Evolutionary conservation across 1,140 invertebrate genomes (phyloP).

Genomic region (Kradibia gibbosae): DNA sequence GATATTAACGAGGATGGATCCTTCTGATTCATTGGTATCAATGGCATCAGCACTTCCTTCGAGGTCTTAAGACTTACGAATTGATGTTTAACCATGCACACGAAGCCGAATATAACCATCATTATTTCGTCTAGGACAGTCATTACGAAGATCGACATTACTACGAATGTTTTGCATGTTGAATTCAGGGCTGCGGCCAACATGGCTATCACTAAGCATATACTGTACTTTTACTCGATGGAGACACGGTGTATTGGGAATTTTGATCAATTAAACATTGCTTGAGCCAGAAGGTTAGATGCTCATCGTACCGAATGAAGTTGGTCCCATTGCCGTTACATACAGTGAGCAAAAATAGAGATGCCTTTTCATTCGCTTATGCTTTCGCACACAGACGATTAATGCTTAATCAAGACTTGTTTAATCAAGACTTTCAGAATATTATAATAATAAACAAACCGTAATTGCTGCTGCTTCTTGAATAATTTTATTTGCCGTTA

Average conservation of each 20-base stretch:
- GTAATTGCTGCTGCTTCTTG: no score
- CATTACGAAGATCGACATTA: constrained; percentile 58
- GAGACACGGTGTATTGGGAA: background rate
- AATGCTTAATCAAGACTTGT: no score
- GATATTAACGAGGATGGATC: no score
- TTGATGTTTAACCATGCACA: constrained; percentile 54
- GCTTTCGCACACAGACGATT: no score
- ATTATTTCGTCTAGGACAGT: constrained; percentile 58
- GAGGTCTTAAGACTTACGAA: no score
- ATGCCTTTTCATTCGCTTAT: background rate
- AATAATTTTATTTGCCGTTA: no score
- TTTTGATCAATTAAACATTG: background rate
- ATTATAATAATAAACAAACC: no score
- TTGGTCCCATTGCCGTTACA: background rate
- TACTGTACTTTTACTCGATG: constrained; percentile 28
- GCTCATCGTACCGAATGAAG: background rate
- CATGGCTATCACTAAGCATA: constrained; percentile 65
- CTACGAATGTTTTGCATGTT: constrained; percentile 55
- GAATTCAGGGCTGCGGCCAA: constrained; percentile 61
- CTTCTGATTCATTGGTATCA: no score
- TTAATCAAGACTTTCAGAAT: no score
- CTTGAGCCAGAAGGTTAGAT: background rate
- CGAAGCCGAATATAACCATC: constrained; percentile 57
- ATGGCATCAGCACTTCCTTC: no score
- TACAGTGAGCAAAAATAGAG: background rate